Evolutionary conservation across 2,797 vertebrate species (phyloP), one percentile per base, ranked within the genome.

Genomic region (Amphiprion clarkii): DNA sequence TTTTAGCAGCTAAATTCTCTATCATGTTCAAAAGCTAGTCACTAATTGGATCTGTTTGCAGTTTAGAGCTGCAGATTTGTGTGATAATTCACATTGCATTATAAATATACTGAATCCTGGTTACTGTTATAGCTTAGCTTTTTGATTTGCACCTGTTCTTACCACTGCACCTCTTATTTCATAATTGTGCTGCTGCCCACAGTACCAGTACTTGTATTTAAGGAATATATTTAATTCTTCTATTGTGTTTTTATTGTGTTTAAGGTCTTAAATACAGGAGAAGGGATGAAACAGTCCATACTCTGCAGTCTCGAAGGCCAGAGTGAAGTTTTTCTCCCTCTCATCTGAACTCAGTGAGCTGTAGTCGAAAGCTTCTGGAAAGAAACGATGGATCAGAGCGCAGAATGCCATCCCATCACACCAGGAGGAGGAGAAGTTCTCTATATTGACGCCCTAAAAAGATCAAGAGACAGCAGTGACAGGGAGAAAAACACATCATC

Each of bases 401-500:
- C 98, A 99, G 93, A 99, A 99, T 1, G 98, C 98, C 95, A 99
- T 92, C 19, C 98, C 98, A 0, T 99, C 93, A 1, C 95, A 96
- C 98, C 98, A 99, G 61, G 97, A 99, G 0, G 98, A 99, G 0
- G 98, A 99, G 90, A 99, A 99, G 93, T 99, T 99, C 89, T 99
- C 98, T 86, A 99, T 97, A 85, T 95, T 94, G 83, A 99, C 94
- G 0, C 97, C 96, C 98, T 99, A 6, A 74, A 80, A 76, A 54
- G 16, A 67, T 54, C 33, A 71, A 88, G 25, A 23, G 31, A 63
- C 29, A 66, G 40, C 2, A 55, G 8, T 46, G 6, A 59, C 14
- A 42, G 19, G 29, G 1, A n/a, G 5, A 10, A 42, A 29, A 51
- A 1, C 42, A 36, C 10, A 48, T 1, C 4, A 21, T 23, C 39